These are phyloP conservation scores for Heterochromis multidens DNA, from an alignment of 2,113 vertebrate genomes.

Conservation along the genomic window DNA sequence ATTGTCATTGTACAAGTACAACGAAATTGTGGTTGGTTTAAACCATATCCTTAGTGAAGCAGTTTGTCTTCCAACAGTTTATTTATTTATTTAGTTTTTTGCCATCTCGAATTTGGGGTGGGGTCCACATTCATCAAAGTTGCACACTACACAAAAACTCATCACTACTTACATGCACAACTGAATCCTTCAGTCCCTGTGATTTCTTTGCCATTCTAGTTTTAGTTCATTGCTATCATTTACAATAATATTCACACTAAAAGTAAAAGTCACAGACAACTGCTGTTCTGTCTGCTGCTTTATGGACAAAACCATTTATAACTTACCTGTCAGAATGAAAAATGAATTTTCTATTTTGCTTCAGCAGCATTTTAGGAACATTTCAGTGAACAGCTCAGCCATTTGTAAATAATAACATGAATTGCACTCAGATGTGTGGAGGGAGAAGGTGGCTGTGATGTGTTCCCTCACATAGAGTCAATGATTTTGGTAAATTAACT, in stretches of 20 bases:
- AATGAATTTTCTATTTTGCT: slow-evolving; percentile 6
- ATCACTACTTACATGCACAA: not conserved
- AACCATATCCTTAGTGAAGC: not conserved
- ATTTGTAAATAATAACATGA: slow-evolving; percentile 1
- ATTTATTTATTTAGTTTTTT: accelerated
- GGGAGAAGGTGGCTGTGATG: not conserved
- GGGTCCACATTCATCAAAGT: not conserved
- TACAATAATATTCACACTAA: not conserved
- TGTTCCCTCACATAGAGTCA: not conserved
- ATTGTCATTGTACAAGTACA: no score
- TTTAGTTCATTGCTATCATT: not conserved
- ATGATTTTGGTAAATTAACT: not conserved
- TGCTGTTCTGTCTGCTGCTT: not conserved
- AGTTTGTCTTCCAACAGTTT: not conserved
- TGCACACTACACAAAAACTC: not conserved
- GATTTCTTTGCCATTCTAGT: not conserved
- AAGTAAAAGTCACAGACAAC: not conserved
- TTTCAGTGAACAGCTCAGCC: not conserved
- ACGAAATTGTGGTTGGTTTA: no score
- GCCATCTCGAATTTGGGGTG: not conserved
- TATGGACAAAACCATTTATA: not conserved
- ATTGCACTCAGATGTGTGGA: not conserved
- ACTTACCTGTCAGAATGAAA: slow-evolving; percentile 7
- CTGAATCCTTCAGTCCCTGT: not conserved
- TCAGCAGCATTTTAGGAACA: not conserved